phyloP scores from a whole-genome alignment of 2,888 invertebrate species.

The Meloe dianella region DNA sequence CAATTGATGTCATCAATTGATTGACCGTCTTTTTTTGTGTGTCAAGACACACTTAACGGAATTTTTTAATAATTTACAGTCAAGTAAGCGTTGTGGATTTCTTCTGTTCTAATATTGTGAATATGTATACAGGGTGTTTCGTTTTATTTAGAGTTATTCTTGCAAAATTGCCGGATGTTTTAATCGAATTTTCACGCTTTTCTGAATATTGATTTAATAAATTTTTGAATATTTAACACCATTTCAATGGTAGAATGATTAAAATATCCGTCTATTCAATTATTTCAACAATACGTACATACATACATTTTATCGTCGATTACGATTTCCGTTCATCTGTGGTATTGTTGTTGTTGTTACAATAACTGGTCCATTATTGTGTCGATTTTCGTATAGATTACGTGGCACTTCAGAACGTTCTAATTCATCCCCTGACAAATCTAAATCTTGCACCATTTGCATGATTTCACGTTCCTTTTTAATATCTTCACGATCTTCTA shows the following conservation, averaged over 20 bases:
- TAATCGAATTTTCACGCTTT: background rate
- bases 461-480: constrained; percentile 92
- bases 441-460: constrained; percentile 91
- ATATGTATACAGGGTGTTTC: background rate
- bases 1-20: background rate
- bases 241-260: background rate
- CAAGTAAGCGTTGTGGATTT: background rate
- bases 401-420: constrained; percentile 72
- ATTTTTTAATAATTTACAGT: too few species aligned
- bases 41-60: background rate
- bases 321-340: constrained; percentile 53
- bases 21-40: background rate
- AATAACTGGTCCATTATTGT: constrained; percentile 51
- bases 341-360: constrained; percentile 48
- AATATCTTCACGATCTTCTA: constrained; percentile 74
- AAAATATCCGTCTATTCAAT: background rate
- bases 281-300: background rate
- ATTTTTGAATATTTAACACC: background rate
- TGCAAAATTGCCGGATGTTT: too few species aligned
- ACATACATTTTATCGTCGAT: background rate
- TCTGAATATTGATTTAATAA: too few species aligned
- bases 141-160: background rate
- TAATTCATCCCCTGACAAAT: constrained; percentile 77
- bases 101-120: too few species aligned
- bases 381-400: constrained; percentile 64